These are phyloP conservation scores for Acanthurus tractus DNA, from an alignment of 2,797 vertebrate genomes.

Conservation along the genomic window DNA sequence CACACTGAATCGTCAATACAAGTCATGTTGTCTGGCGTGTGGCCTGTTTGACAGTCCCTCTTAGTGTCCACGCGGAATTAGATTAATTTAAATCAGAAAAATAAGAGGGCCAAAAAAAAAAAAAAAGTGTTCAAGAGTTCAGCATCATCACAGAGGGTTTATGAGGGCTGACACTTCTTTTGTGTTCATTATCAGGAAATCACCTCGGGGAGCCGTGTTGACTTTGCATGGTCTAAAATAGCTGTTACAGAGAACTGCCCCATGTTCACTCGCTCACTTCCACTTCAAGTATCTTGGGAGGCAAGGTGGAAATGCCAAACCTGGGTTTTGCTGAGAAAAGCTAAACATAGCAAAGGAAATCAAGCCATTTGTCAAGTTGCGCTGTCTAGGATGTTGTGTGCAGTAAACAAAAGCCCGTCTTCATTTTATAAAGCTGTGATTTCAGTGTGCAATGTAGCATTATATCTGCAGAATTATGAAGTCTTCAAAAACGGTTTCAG, in stretches of 20 bases:
- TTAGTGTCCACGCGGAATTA: slow-evolving; percentile 81
- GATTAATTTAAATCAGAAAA: slow-evolving; percentile 83
- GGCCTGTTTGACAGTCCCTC: slow-evolving; percentile 79
- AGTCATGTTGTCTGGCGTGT: slow-evolving; percentile 71
- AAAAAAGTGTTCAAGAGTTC: slow-evolving; percentile 74
- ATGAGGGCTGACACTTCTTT: slow-evolving; percentile 85
- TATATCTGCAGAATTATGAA: slow-evolving; percentile 26
- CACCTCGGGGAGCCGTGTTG: slow-evolving; percentile 85
- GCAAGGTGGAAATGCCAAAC: slow-evolving; percentile 71
- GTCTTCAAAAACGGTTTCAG: slow-evolving; percentile 6
- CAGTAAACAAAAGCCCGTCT: slow-evolving; percentile 29
- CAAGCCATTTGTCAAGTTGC: slow-evolving; percentile 47
- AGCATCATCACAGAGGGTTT: slow-evolving; percentile 81
- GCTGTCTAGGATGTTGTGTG: slow-evolving; percentile 25
- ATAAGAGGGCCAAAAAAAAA: slow-evolving; percentile 35
- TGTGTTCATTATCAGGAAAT: slow-evolving; percentile 88
- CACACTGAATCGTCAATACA: slow-evolving; percentile 48
- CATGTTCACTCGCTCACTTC: slow-evolving; percentile 61
- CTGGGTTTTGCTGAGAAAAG: slow-evolving; percentile 61
- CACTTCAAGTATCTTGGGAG: slow-evolving; percentile 63
- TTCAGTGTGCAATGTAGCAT: slow-evolving; percentile 21
- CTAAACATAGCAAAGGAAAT: slow-evolving; percentile 64
- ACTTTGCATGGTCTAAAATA: slow-evolving; percentile 85
- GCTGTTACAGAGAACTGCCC: slow-evolving; percentile 76
- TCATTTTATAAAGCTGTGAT: slow-evolving; percentile 19